These are phyloP conservation scores for Aurelia aurita complex sp. Pacific DNA, from an alignment of 30 jellyfish, hydroid and myxozoan species.

Conservation along the genomic window DNA sequence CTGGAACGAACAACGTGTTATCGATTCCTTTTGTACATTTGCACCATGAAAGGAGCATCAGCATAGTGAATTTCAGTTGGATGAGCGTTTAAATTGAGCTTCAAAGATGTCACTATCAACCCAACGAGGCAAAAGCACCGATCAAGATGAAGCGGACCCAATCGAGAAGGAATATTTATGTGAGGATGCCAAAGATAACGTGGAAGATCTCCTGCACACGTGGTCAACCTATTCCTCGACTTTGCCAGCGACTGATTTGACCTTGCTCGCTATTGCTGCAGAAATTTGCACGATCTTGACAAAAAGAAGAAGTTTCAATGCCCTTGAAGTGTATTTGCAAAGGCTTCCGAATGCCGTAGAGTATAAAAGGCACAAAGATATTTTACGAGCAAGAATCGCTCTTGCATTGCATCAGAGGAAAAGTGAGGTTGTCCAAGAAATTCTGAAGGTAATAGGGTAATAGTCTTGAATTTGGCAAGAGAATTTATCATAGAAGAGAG, in stretches of 20 bases:
- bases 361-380: slow-evolving; percentile 39
- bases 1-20: not conserved
- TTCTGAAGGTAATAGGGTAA: slow-evolving; percentile 66
- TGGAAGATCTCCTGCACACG: slow-evolving; percentile 59
- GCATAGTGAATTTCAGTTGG: slow-evolving; percentile 29
- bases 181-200: slow-evolving; percentile 33
- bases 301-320: slow-evolving; percentile 60
- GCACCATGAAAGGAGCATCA: slow-evolving; percentile 33
- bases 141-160: too few relatives aligned
- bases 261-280: slow-evolving; percentile 60
- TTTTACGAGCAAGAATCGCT: slow-evolving; percentile 66
- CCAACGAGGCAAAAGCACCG: not conserved
- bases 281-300: slow-evolving; percentile 63
- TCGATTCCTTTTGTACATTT: not conserved
- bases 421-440: slow-evolving; percentile 48
- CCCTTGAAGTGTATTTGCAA: slow-evolving; percentile 61
- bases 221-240: slow-evolving; percentile 54
- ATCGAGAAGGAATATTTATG: not conserved
- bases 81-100: not conserved
- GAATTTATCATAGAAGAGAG: too few relatives aligned
- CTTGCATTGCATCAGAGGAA: slow-evolving; percentile 69
- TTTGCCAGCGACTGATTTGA: slow-evolving; percentile 23
- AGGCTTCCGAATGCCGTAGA: slow-evolving; percentile 57
- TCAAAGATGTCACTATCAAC: not conserved
- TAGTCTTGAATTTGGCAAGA: too few relatives aligned